phyloP scores from a whole-genome alignment of 2,888 invertebrate species.

The Thereva nobilitata region DNA sequence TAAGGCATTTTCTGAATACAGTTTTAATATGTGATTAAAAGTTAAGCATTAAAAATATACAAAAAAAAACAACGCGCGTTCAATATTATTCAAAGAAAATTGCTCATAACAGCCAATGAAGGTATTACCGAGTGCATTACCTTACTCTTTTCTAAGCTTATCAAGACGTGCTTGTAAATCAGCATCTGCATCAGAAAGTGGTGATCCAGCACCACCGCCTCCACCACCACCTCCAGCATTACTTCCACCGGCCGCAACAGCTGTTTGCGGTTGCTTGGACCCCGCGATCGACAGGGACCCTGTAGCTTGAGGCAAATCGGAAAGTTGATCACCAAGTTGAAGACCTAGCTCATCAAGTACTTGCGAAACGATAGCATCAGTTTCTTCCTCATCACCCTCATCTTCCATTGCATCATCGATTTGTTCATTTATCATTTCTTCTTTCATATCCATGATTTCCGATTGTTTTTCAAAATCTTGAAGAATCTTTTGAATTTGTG shows the following conservation, averaged over 20 bases:
- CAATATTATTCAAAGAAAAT: not conserved
- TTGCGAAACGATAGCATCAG: slow-evolving; percentile 93
- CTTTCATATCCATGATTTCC: slow-evolving; percentile 99
- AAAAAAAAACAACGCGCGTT: slow-evolving; percentile 14
- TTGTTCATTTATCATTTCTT: slow-evolving; percentile 99
- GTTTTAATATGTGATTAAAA: too few relatives aligned
- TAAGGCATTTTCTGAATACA: not conserved
- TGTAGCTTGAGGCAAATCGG: slow-evolving; percentile 75
- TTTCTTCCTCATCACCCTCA: slow-evolving; percentile 97
- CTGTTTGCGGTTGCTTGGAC: slow-evolving; percentile 66
- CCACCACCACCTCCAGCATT: slow-evolving; percentile 58
- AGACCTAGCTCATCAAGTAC: slow-evolving; percentile 97
- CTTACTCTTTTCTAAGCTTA: slow-evolving; percentile 85
- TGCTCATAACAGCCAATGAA: not conserved
- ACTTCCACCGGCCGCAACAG: slow-evolving; percentile 60
- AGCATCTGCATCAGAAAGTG: slow-evolving; percentile 86
- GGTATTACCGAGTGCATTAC: not conserved
- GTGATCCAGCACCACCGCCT: slow-evolving; percentile 59
- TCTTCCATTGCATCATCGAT: slow-evolving; percentile 99
- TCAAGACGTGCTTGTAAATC: slow-evolving; percentile 96
- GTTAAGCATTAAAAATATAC: not conserved
- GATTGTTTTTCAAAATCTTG: slow-evolving; percentile 99
- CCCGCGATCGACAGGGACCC: slow-evolving; percentile 64
- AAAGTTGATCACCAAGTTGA: slow-evolving; percentile 90
- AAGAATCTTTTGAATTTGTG: slow-evolving; percentile 96